These are phyloP conservation scores for Paramormyrops kingsleyae DNA, from an alignment of 2,113 vertebrate species.

Conservation along the genomic window DNA sequence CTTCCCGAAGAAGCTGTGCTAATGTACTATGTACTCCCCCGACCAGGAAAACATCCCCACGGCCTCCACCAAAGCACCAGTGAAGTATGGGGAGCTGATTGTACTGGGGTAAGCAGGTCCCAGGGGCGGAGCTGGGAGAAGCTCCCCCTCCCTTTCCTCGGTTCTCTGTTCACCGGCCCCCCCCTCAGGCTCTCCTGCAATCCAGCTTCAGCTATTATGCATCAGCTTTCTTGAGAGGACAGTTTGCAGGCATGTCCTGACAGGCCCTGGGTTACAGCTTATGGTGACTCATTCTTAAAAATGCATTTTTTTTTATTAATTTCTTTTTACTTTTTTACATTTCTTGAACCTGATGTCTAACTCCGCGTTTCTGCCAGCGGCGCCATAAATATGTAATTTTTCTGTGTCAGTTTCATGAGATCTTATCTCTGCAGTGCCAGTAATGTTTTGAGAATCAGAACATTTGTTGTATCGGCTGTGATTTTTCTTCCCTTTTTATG, in stretches of 20 bases:
- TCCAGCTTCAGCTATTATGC: neutral
- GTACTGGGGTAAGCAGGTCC: conserved; percentile 85
- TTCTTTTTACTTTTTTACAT: neutral
- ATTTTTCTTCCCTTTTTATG: neutral
- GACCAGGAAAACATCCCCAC: conserved; percentile 96
- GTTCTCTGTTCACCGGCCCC: neutral
- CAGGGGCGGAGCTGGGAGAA: neutral
- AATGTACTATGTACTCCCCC: conserved; percentile 99
- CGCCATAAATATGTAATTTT: neutral
- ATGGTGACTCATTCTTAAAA: neutral
- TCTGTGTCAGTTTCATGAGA: neutral
- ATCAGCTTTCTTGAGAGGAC: neutral
- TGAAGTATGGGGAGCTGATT: conserved; percentile 97
- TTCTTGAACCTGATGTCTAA: neutral
- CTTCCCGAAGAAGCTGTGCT: conserved; percentile 63
- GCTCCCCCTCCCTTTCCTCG: neutral
- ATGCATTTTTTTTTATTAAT: neutral
- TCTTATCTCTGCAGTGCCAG: neutral
- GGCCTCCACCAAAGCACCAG: conserved; percentile 91
- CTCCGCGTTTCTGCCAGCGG: neutral
- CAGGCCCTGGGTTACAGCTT: neutral
- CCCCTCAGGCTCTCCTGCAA: neutral
- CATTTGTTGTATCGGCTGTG: neutral
- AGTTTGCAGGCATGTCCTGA: neutral
- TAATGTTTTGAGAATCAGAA: neutral